Base-by-base conservation (phyloP, 1,140 invertebrate genomes). In the Neotoxoptera formosana region DNA sequence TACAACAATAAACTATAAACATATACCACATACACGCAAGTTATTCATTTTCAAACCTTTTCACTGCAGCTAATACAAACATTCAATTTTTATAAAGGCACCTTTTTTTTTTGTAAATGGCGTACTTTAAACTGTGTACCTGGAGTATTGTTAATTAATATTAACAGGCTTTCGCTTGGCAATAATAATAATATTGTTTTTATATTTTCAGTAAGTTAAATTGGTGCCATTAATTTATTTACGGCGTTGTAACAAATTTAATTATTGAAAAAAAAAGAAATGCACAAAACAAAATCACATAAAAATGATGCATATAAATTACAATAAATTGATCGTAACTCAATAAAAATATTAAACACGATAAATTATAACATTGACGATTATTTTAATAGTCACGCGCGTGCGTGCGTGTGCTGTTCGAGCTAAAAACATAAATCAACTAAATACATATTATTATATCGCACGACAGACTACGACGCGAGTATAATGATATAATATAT, bases 171-270 rank as follows among this genome's bases (percentile, higher is more conserved):
- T n/a, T n/a, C n/a, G 11, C 60, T n/a, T 17, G 41, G 41, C n/a
- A 67, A 53, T 53, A 76, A 76, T 17, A 76, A 76, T 76, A 76
- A 76, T 76, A 76, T n/a, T 76, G 60, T 76, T 76, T 76, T 76
- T 76, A 76, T 76, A 76, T 76, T 76, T n/a, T n/a, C 3, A 17
- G 51, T n/a, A 76, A 76, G 11, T 76, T 20, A 76, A 76, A 76
- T 76, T 14, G 60, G 60, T 76, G 7, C 4, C 60, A 76, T 76
- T 41, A 76, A 17, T 76, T n/a, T 76, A 76, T 76, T n/a, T n/a
- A 76, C 17, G 14, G 14, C 30, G 60, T 76, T n/a, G 14, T 76
- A 76, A n/a, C n/a, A 76, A 76, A 76, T 17, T n/a, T 67, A 34
- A 76, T n/a, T 7, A 76, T 76, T 17, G 14, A 34, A 17, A 76